Base-by-base conservation (phyloP, 2,797 vertebrate genomes). In the Setipinna tenuifilis region DNA sequence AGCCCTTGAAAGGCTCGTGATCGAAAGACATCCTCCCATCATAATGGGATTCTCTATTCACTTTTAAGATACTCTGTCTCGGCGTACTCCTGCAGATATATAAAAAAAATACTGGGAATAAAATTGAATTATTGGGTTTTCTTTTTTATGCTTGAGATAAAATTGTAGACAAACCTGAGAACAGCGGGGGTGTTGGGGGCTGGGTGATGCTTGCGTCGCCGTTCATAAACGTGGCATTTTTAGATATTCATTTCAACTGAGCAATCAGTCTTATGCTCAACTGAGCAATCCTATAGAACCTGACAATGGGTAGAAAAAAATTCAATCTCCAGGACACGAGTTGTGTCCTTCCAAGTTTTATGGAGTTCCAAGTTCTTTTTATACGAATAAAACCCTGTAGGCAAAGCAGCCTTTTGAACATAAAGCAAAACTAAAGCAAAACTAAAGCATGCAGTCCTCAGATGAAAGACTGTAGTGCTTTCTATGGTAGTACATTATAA, bases 11-110 rank as follows among this genome's bases (percentile, higher is more conserved):
- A 78, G 5, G 35, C 31, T n/a, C 21, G 71, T 35, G 41, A 44
- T 41, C 16, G 17, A 41, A 78, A 78, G 71, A 78, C 71, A 78
- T 78, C 31, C 31, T 78, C 16, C 71, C 44, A 19, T 78, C 71
- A 44, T 41, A 35, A 78, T 78, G 44, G 71, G 50, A 54, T 54
- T 54, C 50, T 54, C 50, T 54, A 54, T 54, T 54, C 50, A 14
- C 50, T 54, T 54, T 54, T 7, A 54, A 44, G 71, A 44, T 78
- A 14, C 28, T 31, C 12, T 71, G 65, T 78, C 17, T 78, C 17
- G 0, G 31, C 19, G 14, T 44, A 17, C 19, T 78, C 19, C 31
- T 78, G 6, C 2, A 44, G 71, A 19, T 9, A 44, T 21, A 78
- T 9, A 44, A 41, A 78, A 35, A 35, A 35, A 41, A 75, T 35